Evolutionary conservation across 2,888 invertebrate species (phyloP).

Genomic region (Blera fallax): DNA sequence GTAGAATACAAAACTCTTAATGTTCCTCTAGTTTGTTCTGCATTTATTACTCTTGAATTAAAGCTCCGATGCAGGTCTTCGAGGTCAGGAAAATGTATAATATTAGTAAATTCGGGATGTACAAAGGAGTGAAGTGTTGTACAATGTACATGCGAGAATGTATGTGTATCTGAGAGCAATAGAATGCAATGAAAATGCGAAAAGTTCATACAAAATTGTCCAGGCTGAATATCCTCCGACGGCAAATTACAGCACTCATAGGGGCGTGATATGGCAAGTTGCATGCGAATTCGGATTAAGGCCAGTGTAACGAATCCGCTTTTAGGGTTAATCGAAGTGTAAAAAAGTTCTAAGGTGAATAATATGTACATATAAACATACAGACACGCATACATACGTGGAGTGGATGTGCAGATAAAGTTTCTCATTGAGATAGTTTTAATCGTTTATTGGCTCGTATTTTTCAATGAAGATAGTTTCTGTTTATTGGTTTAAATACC

Average conservation of each 20-base stretch:
- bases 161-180: neutral
- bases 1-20: neutral
- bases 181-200: neutral
- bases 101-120: slow-evolving; percentile 12
- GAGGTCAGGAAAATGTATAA: slow-evolving; percentile 26
- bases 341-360: slow-evolving; percentile 7
- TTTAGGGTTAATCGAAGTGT: neutral
- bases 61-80: slow-evolving; percentile 8
- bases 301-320: neutral
- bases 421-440: neutral
- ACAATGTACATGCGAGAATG: neutral
- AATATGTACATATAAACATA: neutral
- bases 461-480: neutral
- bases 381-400: neutral
- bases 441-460: slow-evolving; percentile 3
- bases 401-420: neutral
- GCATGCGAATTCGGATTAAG: slow-evolving; percentile 10
- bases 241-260: neutral
- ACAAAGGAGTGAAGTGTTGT: slow-evolving; percentile 19
- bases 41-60: slow-evolving; percentile 17
- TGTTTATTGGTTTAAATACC: neutral
- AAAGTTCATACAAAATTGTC: neutral
- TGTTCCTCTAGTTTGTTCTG: slow-evolving; percentile 9
- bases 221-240: slow-evolving; percentile 2
- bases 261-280: slow-evolving; percentile 7